phyloP scores from a whole-genome alignment of 2,888 invertebrate genomes.

The Monoplex corrugatus region DNA sequence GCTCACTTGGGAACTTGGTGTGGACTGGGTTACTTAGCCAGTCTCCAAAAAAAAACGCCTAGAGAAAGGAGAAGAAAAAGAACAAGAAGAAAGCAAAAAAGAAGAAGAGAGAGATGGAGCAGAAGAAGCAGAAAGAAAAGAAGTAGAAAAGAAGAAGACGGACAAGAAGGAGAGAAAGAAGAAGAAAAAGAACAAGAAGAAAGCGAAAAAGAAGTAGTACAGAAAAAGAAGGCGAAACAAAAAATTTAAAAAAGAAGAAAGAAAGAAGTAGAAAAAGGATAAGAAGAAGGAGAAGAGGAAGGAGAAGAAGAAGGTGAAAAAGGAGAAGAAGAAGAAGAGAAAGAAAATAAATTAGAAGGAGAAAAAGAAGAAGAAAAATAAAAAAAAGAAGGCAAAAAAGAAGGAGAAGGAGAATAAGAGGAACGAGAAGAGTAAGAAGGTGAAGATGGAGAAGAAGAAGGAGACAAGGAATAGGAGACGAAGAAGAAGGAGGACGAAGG shows the following conservation, averaged over 20 bases:
- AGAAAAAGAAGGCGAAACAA: neutral
- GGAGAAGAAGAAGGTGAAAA: neutral
- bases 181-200: neutral
- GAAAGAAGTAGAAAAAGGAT: neutral
- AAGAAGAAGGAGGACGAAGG: too few relatives aligned
- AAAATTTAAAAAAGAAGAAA: neutral
- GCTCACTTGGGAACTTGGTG: too few relatives aligned
- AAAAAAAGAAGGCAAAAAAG: neutral
- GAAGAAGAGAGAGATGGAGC: too few relatives aligned
- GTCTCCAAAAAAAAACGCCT: too few relatives aligned
- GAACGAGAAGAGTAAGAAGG: neutral
- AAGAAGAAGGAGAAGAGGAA: neutral
- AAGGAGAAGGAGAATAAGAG: neutral
- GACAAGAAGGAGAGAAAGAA: neutral
- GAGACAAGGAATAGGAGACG: too few relatives aligned
- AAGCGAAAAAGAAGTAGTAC: neutral
- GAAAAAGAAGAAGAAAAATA: neutral
- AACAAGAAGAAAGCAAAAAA: too few relatives aligned
- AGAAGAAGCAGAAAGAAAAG: too few relatives aligned
- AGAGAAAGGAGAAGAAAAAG: too few relatives aligned
- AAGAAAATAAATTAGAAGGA: neutral
- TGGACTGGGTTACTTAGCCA: too few relatives aligned
- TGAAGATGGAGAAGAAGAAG: neutral
- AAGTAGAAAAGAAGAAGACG: too few relatives aligned
- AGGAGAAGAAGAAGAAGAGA: neutral